Conservation (phyloP, 2,888 invertebrate genomes). For the Drosophila leonis region DNA sequence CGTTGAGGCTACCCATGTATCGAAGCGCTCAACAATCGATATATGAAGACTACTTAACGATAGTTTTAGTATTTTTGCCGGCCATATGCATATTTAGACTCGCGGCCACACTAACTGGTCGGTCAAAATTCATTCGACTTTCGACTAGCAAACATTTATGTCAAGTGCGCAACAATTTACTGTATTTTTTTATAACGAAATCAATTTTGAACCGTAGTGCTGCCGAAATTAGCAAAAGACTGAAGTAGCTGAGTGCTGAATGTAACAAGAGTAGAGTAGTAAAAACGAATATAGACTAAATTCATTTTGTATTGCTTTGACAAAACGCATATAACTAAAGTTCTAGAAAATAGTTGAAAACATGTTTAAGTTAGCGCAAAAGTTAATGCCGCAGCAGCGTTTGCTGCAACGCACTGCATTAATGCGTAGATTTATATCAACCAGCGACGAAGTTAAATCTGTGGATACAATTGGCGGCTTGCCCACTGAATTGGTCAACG, state of each 20-base stretch:
- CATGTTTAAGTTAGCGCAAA: slow-evolving; percentile 78
- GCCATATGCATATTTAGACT: neutral
- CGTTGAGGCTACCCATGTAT: neutral
- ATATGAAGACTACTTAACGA: neutral
- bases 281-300: neutral
- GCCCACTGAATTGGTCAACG: slow-evolving; percentile 76
- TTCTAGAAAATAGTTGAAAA: slow-evolving; percentile 25
- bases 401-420: slow-evolving; percentile 27
- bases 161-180: slow-evolving; percentile 49
- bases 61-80: slow-evolving; percentile 8
- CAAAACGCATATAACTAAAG: neutral
- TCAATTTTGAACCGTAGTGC: slow-evolving; percentile 13
- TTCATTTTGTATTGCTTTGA: neutral
- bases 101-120: slow-evolving; percentile 9
- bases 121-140: slow-evolving; percentile 31
- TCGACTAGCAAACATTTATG: slow-evolving; percentile 35
- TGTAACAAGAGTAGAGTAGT: neutral
- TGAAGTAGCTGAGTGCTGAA: neutral
- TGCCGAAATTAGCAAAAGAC: neutral
- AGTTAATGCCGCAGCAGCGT: slow-evolving; percentile 60
- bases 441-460: slow-evolving; percentile 80
- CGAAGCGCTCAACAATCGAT: slow-evolving; percentile 6
- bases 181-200: slow-evolving; percentile 37
- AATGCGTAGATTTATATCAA: slow-evolving; percentile 71
- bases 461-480: slow-evolving; percentile 78